A percentile compares a stretch with the other conserved stretches of the same genome.
Evolutionary conservation across 2,888 invertebrate species (phyloP).

Genomic region (Chalcis sispes): DNA sequence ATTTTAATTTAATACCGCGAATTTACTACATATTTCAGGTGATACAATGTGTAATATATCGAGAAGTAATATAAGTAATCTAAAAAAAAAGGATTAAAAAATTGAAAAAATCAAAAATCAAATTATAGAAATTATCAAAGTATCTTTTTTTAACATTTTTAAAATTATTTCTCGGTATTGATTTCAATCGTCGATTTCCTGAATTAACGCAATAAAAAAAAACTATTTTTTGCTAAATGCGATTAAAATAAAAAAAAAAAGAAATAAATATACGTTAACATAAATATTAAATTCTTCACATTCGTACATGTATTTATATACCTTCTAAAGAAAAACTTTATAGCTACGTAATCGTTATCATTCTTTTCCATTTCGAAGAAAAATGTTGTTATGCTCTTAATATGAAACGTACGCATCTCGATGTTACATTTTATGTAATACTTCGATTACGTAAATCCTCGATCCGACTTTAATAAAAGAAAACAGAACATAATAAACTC

Average conservation of each 20-base stretch:
- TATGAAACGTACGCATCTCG: constrained; percentile 15
- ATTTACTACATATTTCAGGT: constrained; percentile 45
- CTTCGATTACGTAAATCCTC: constrained; percentile 10
- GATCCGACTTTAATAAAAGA: not conserved
- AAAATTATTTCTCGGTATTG: not conserved
- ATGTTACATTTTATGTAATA: constrained; percentile 16
- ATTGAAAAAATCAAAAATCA: not conserved
- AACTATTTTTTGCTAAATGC: too few relatives aligned
- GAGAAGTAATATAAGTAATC: constrained; percentile 34
- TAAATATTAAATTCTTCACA: not conserved
- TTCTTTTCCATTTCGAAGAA: constrained; percentile 8
- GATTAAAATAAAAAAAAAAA: too few relatives aligned
- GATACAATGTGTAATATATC: constrained; percentile 37
- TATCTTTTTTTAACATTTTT: not conserved
- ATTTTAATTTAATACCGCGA: constrained; percentile 38
- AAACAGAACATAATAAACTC: too few relatives aligned
- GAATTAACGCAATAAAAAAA: too few relatives aligned
- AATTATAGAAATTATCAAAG: not conserved
- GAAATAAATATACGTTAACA: too few relatives aligned
- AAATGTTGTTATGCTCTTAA: constrained; percentile 33
- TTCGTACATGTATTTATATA: too few relatives aligned
- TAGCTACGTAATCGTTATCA: too few relatives aligned
- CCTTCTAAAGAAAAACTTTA: not conserved
- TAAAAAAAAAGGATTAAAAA: not conserved
- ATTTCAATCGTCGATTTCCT: too few relatives aligned